These are phyloP conservation scores for Cantharis rufa DNA, from an alignment of 2,888 invertebrate genomes.

Conservation along the genomic window DNA sequence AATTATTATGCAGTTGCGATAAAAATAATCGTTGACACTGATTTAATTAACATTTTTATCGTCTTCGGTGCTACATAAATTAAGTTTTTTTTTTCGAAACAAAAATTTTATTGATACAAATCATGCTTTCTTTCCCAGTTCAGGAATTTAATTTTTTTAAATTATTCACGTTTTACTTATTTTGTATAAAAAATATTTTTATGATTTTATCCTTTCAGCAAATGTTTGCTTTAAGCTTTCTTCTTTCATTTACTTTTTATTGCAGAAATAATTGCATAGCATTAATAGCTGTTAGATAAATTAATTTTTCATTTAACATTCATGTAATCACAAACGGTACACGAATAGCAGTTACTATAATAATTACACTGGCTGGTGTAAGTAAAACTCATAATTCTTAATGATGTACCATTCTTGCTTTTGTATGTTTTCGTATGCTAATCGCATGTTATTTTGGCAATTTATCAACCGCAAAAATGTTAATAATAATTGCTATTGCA, in stretches of 20 bases:
- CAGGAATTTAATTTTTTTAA: neutral
- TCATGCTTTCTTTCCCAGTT: neutral
- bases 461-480: neutral
- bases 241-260: neutral
- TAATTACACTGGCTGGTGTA: slow-evolving; percentile 10
- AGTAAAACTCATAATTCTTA: neutral
- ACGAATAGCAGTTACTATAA: slow-evolving; percentile 12
- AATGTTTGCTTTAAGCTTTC: neutral
- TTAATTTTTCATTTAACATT: slow-evolving; percentile 8
- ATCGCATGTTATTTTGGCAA: neutral
- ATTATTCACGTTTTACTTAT: neutral
- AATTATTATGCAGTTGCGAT: neutral
- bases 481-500: neutral
- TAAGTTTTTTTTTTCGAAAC: no score
- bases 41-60: neutral
- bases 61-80: neutral
- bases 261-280: neutral
- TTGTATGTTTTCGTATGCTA: neutral
- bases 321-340: slow-evolving; percentile 22
- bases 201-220: neutral
- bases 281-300: neutral
- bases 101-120: no score
- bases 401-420: neutral
- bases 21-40: neutral
- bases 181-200: neutral